Conservation (phyloP, 2,888 invertebrate genomes). For the Lysandra bellargus region DNA sequence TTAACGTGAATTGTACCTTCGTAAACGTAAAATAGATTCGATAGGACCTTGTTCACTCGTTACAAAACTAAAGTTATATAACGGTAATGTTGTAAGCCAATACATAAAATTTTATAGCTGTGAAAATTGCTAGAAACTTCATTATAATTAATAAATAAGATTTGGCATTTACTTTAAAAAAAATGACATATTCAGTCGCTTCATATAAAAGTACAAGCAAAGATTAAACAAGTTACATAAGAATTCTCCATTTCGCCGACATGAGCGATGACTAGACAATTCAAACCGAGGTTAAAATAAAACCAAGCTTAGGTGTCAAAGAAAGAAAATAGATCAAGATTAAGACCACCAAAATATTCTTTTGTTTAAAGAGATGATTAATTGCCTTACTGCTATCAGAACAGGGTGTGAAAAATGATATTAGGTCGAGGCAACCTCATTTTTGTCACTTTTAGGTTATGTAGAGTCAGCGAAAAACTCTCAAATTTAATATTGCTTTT, state of each 20-base stretch:
- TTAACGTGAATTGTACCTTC: neutral
- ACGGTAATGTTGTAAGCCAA: neutral
- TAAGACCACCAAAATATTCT: constrained; percentile 27
- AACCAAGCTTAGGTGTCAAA: constrained; percentile 14
- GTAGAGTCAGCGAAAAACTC: neutral
- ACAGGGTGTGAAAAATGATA: constrained; percentile 14
- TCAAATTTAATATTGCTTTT: neutral
- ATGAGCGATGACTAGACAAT: neutral
- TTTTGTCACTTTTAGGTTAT: constrained; percentile 20
- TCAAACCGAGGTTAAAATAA: constrained; percentile 21
- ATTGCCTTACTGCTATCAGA: neutral
- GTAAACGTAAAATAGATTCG: constrained; percentile 8
- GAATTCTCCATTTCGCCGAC: neutral
- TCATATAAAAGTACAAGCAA: too few species aligned
- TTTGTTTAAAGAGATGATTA: constrained; percentile 29
- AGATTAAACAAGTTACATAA: neutral
- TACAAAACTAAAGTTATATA: neutral
- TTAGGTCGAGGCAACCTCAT: neutral
- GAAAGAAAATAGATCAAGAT: constrained; percentile 25
- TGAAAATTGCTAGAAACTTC: neutral
- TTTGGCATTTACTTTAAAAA: neutral
- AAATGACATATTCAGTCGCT: too few species aligned
- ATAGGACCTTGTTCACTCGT: neutral
- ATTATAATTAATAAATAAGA: neutral
- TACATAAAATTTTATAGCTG: neutral